These are phyloP conservation scores for Sebastes variabilis DNA, from an alignment of 2,797 vertebrate genomes.

Conservation along the genomic window DNA sequence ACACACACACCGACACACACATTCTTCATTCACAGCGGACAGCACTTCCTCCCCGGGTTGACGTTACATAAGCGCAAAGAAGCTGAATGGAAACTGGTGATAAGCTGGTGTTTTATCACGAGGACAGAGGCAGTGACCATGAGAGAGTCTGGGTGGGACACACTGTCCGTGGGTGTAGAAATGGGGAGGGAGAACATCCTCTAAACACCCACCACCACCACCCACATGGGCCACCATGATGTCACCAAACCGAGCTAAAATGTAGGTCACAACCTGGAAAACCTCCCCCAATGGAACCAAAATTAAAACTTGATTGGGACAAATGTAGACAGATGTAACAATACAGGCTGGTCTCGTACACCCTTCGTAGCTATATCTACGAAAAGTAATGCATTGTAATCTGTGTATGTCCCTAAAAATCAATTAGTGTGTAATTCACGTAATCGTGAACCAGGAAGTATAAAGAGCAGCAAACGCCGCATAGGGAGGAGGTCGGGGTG, in stretches of 20 bases:
- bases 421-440: too few relatives aligned
- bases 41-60: constrained; percentile 60
- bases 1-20: neutral
- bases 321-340: neutral
- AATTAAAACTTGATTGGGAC: neutral
- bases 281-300: neutral
- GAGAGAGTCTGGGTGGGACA: constrained; percentile 61
- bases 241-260: constrained; percentile 28
- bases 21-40: constrained; percentile 66
- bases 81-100: constrained; percentile 77
- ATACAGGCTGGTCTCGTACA: too few relatives aligned
- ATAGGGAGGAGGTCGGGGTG: too few relatives aligned
- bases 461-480: too few relatives aligned
- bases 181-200: constrained; percentile 23
- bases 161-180: constrained; percentile 12
- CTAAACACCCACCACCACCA: constrained; percentile 15
- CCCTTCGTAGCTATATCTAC: too few relatives aligned
- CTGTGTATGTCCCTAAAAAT: too few relatives aligned
- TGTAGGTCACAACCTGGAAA: constrained; percentile 41
- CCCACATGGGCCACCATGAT: constrained; percentile 47
- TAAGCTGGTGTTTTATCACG: constrained; percentile 70
- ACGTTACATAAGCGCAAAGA: constrained; percentile 63
- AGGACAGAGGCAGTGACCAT: constrained; percentile 61
- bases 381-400: too few relatives aligned
- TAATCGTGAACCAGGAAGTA: too few relatives aligned